Evolutionary conservation across 2,113 vertebrate species (phyloP).

Genomic region (Bettongia penicillata): DNA sequence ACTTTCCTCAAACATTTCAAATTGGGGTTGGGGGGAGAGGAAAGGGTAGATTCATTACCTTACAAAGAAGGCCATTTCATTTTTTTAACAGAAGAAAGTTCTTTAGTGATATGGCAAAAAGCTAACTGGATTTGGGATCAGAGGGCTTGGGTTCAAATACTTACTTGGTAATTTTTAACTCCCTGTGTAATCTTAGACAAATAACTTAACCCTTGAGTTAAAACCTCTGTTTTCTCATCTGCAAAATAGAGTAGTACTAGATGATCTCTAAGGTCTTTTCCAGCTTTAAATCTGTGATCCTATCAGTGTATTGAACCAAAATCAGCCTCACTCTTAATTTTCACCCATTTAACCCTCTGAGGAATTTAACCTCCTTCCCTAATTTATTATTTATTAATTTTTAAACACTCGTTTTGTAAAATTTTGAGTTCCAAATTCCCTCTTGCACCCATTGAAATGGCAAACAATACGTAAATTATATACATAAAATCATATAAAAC

Average conservation of each 20-base stretch:
- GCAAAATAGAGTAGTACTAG: neutral
- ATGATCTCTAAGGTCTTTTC: neutral
- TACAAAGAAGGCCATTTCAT: neutral
- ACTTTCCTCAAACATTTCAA: neutral
- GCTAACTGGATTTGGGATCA: neutral
- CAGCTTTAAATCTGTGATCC: neutral
- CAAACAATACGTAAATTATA: neutral
- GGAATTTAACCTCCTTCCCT: neutral
- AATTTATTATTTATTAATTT: neutral
- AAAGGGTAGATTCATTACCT: neutral
- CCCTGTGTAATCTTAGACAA: neutral
- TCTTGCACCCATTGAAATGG: neutral
- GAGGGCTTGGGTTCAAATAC: neutral
- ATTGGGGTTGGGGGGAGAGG: neutral
- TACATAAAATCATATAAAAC: neutral
- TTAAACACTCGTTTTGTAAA: neutral
- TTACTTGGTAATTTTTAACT: no score
- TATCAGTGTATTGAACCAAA: neutral
- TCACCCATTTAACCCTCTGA: neutral
- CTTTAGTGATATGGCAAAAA: neutral
- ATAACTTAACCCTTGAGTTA: neutral
- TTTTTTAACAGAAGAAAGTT: neutral
- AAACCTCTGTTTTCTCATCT: neutral
- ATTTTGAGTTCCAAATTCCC: neutral
- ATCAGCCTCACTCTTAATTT: neutral